phyloP scores from a whole-genome alignment of 2,888 invertebrate species.

The Agrilus biguttatus region DNA sequence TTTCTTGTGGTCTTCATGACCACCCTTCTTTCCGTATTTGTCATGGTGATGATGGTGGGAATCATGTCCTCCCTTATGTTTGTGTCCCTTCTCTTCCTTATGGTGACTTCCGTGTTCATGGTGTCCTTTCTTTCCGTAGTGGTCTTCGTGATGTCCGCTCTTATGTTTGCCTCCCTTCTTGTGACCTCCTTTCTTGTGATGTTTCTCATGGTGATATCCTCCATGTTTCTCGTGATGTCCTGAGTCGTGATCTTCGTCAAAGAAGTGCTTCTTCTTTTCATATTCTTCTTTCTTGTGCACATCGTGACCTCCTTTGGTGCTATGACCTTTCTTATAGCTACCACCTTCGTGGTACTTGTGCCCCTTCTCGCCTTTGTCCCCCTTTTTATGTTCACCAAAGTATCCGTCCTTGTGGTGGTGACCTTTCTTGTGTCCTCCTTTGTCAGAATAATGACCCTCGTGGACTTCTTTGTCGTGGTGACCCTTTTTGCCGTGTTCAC shows the following conservation, averaged over 20 bases:
- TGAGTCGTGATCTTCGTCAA: slow-evolving; percentile 70
- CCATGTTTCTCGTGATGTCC: slow-evolving; percentile 74
- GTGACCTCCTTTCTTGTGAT: slow-evolving; percentile 68
- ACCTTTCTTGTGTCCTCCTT: slow-evolving; percentile 44
- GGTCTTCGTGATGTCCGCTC: slow-evolving; percentile 58
- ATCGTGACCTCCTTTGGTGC: slow-evolving; percentile 74
- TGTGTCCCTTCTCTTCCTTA: slow-evolving; percentile 66
- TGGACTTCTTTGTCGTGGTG: slow-evolving; percentile 55
- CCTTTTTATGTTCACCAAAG: slow-evolving; percentile 49
- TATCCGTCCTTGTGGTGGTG: slow-evolving; percentile 49
- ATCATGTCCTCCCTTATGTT: slow-evolving; percentile 62
- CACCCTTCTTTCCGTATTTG: slow-evolving; percentile 66
- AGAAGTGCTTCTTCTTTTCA: slow-evolving; percentile 77
- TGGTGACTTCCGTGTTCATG: slow-evolving; percentile 70
- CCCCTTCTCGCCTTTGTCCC: slow-evolving; percentile 51
- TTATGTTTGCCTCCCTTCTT: slow-evolving; percentile 71
- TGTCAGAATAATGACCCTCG: slow-evolving; percentile 46
- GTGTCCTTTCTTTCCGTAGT: slow-evolving; percentile 68
- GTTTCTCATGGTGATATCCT: slow-evolving; percentile 63
- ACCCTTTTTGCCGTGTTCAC: slow-evolving; percentile 48
- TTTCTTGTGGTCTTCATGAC: slow-evolving; percentile 64
- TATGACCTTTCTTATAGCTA: slow-evolving; percentile 70
- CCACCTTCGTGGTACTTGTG: slow-evolving; percentile 55
- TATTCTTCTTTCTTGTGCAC: slow-evolving; percentile 74
- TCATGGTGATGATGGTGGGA: slow-evolving; percentile 61